Percentiles rank a stretch among this genome's conserved stretches.
Conservation (phyloP, 2,888 invertebrate species). For the Luperina nickerlii region DNA sequence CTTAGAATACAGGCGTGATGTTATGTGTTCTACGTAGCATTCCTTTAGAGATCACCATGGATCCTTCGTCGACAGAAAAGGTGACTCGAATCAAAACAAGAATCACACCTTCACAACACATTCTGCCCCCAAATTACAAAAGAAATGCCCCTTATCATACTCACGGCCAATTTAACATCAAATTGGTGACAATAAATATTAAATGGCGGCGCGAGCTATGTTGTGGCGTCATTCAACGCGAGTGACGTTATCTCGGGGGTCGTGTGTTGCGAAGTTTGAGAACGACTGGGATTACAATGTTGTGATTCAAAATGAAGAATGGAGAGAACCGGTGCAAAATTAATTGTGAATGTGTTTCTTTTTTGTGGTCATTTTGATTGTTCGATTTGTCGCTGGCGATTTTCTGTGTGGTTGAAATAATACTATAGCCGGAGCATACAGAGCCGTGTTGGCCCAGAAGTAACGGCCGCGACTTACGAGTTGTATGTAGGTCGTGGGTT, state of each 20-base stretch:
- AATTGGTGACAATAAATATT: conserved; percentile 53
- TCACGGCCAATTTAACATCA: conserved; percentile 34
- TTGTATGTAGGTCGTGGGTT: too few species aligned
- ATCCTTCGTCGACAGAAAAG: neutral
- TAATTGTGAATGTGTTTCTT: conserved; percentile 1
- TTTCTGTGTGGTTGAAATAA: neutral
- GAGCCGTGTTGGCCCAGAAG: too few species aligned
- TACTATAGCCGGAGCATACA: neutral
- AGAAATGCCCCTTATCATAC: conserved; percentile 30
- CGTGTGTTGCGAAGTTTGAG: conserved; percentile 36
- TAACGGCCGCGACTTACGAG: too few species aligned
- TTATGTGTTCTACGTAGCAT: neutral
- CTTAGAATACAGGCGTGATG: too few species aligned
- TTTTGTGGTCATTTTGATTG: neutral
- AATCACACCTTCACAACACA: neutral
- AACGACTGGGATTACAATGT: conserved; percentile 26
- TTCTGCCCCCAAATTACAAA: conserved; percentile 7
- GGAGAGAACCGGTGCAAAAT: conserved; percentile 1
- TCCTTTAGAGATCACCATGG: neutral
- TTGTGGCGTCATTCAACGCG: conserved; percentile 14
- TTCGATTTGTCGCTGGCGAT: neutral
- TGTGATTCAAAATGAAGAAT: conserved; percentile 32
- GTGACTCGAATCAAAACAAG: conserved; percentile 19
- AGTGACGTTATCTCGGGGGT: conserved; percentile 12
- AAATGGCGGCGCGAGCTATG: conserved; percentile 27